phyloP scores from a whole-genome alignment of 2,113 vertebrate species.

The Hirundichthys speculiger region DNA sequence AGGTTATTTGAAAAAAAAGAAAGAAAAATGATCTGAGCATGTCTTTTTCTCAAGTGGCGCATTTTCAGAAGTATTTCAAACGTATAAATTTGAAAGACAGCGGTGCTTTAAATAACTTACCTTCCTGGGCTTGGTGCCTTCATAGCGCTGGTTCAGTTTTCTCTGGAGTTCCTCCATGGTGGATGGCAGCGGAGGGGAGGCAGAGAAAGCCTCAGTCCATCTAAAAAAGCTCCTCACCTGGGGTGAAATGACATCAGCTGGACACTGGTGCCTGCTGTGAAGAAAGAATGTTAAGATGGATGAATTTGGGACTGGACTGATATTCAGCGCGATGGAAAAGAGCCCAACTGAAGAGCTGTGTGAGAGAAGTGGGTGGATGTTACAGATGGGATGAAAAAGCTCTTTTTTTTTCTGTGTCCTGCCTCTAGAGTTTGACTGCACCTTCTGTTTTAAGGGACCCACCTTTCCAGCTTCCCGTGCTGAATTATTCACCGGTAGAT shows the following conservation, averaged over 20 bases:
- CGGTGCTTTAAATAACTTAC: constrained; percentile 55
- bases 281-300: constrained; percentile 20
- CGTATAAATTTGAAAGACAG: constrained; percentile 2
- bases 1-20: background rate
- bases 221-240: constrained; percentile 24
- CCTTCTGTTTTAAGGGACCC: constrained; percentile 65
- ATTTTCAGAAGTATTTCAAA: constrained; percentile 22
- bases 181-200: constrained; percentile 10
- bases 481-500: constrained; percentile 78
- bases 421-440: constrained; percentile 39
- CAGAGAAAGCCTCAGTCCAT: constrained; percentile 38
- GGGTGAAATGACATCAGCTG: constrained; percentile 17
- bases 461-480: constrained; percentile 48
- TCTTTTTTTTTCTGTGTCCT: constrained; percentile 24
- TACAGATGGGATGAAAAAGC: constrained; percentile 28
- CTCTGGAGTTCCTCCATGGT: constrained; percentile 88
- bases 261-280: constrained; percentile 12
- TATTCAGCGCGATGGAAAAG: constrained; percentile 12
- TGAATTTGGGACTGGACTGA: constrained; percentile 17
- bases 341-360: constrained; percentile 22
- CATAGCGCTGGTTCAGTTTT: constrained; percentile 77
- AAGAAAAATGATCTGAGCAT: constrained; percentile 8
- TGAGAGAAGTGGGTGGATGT: constrained; percentile 36
- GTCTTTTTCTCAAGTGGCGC: constrained; percentile 5
- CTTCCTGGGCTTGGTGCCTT: constrained; percentile 87